Conservation (phyloP, 1,140 invertebrate genomes). For the Apis mellifera region Amel_HAv3.1 CM009940.2:6273001-6273500, state of each 20-base stretch:
- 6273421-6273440: background rate
- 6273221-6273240: background rate
- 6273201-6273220: background rate
- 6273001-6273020: background rate
- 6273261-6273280: conserved; percentile 1
- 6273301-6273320: too few species aligned
- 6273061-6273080: background rate
- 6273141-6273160: conserved; percentile 1
- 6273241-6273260: background rate
- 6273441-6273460: background rate
- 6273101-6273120: conserved; percentile 15
- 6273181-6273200: background rate
- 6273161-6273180: conserved; percentile 19
- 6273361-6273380: too few species aligned
- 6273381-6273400: too few species aligned
- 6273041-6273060: background rate
- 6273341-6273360: too few species aligned
- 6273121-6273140: conserved; percentile 12
- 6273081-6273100: background rate
- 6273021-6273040: background rate
- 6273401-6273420: background rate
- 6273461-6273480: conserved; percentile 45
- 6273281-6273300: too few species aligned
- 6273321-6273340: too few species aligned
- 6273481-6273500: conserved; percentile 18